phyloP scores from a whole-genome alignment of 2,797 vertebrate species.

The Neosalanx taihuensis region DNA sequence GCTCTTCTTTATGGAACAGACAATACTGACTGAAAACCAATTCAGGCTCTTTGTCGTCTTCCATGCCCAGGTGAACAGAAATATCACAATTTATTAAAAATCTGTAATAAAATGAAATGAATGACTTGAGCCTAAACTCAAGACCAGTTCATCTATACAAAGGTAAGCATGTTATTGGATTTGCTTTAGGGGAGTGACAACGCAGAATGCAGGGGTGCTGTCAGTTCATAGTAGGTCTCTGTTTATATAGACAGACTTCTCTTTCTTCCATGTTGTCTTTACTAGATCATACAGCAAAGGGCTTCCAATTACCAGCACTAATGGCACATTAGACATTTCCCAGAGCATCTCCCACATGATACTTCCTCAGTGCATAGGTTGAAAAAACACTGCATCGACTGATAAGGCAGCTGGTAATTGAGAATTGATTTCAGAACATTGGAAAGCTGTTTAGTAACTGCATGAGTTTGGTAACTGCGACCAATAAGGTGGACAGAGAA shows the following conservation, averaged over 20 bases:
- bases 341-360: constrained; percentile 11
- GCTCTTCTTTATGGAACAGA: too few species aligned
- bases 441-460: too few species aligned
- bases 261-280: constrained; percentile 3
- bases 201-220: background rate
- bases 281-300: constrained; percentile 23
- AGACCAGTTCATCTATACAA: background rate
- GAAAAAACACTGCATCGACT: background rate
- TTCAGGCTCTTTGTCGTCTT: too few species aligned
- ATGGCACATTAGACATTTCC: background rate
- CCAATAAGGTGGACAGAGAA: too few species aligned
- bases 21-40: too few species aligned
- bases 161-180: constrained; percentile 4
- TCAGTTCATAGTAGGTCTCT: constrained; percentile 4
- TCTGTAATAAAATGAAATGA: background rate
- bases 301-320: constrained; percentile 18
- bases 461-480: too few species aligned
- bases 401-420: too few species aligned
- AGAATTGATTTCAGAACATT: too few species aligned
- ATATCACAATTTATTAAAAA: too few species aligned
- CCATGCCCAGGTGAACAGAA: too few species aligned
- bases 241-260: constrained; percentile 19
- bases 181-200: background rate
- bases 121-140: too few species aligned
- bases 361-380: background rate